Evolutionary conservation across 2,113 vertebrate species (phyloP).

Genomic region (Menura novaehollandiae): DNA sequence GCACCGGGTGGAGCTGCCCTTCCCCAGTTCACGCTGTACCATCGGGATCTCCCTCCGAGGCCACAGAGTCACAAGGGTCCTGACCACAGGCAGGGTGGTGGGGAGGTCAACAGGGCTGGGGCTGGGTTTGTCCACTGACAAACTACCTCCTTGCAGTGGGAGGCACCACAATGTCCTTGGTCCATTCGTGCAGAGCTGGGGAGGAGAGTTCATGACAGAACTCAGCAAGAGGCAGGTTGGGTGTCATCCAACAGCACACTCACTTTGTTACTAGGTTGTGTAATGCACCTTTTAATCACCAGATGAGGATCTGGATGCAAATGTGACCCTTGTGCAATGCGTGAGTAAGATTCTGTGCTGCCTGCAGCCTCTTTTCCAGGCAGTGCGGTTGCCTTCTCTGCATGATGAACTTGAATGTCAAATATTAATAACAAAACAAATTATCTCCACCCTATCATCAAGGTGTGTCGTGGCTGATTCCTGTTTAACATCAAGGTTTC

Average conservation of each 20-base stretch:
- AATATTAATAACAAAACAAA: slow-evolving; percentile 59
- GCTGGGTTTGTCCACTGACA: background rate
- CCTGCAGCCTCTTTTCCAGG: slow-evolving; percentile 43
- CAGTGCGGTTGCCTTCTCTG: background rate
- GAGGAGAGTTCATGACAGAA: background rate
- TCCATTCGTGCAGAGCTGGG: rapidly evolving
- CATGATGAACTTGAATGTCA: slow-evolving; percentile 46
- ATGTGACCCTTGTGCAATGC: slow-evolving; percentile 59
- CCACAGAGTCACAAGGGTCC: slow-evolving; percentile 31
- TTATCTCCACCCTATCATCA: slow-evolving; percentile 64
- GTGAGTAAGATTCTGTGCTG: slow-evolving; percentile 59
- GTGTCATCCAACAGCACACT: background rate
- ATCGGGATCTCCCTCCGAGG: background rate
- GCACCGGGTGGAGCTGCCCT: slow-evolving; percentile 41
- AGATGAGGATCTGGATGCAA: slow-evolving; percentile 50
- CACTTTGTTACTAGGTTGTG: slow-evolving; percentile 30
- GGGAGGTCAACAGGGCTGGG: background rate
- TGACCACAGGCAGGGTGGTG: background rate
- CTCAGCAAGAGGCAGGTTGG: background rate
- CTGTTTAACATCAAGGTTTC: slow-evolving; percentile 54
- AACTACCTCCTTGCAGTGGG: background rate
- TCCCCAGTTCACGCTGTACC: background rate
- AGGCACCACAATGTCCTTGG: rapidly evolving
- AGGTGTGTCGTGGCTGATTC: slow-evolving; percentile 56
- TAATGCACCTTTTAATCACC: slow-evolving; percentile 41